A percentile compares a stretch with the other conserved stretches of the same genome.
Conservation (phyloP, 2,888 invertebrate genomes). For the Loripinus fragilis region DNA sequence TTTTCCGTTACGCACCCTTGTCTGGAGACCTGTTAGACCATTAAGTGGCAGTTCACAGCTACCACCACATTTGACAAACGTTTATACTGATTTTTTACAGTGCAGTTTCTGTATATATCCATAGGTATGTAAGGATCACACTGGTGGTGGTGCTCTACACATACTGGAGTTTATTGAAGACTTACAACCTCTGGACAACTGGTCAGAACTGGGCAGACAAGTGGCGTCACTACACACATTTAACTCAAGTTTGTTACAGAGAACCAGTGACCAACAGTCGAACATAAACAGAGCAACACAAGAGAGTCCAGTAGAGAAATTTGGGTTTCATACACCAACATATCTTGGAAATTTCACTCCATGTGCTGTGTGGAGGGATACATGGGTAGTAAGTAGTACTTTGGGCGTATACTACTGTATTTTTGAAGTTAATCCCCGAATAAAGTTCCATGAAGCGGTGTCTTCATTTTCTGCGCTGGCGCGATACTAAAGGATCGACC, state of each 20-base stretch:
- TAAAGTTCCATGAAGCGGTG: no score
- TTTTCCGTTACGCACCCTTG: no score
- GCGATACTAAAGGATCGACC: no score
- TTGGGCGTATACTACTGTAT: no score
- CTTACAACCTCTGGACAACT: not conserved
- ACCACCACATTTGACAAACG: no score
- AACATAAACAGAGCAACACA: not conserved
- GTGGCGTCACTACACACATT: not conserved
- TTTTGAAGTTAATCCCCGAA: no score
- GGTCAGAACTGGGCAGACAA: not conserved
- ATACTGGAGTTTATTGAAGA: constrained; percentile 14
- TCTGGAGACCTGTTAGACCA: no score
- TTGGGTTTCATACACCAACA: constrained; percentile 5
- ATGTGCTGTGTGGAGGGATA: constrained; percentile 7
- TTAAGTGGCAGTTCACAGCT: no score
- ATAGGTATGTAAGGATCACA: constrained; percentile 19
- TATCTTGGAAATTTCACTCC: constrained; percentile 21
- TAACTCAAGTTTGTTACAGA: not conserved
- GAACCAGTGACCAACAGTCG: not conserved
- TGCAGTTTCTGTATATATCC: no score
- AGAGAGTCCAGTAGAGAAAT: not conserved
- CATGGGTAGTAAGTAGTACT: not conserved
- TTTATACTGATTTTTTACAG: no score
- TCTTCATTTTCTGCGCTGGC: no score
- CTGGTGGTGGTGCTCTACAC: not conserved